phyloP scores from a whole-genome alignment of 2,888 invertebrate genomes.

The Theodoxus fluviatilis region DNA sequence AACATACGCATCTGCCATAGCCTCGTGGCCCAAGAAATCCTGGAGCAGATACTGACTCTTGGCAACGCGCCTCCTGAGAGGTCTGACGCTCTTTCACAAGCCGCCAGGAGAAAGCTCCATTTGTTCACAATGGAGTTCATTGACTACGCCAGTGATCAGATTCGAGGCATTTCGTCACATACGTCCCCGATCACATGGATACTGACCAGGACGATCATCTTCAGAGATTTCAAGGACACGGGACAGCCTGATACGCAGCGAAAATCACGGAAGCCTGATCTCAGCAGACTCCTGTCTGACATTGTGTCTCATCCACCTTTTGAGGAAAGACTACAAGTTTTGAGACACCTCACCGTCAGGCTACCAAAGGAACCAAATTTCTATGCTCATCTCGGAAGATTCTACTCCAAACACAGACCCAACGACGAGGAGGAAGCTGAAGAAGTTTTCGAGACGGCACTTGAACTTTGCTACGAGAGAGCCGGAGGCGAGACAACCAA shows the following conservation, averaged over 20 bases:
- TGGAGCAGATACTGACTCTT: too few relatives aligned
- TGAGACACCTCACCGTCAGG: constrained; percentile 32
- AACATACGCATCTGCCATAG: too few relatives aligned
- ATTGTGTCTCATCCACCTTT: constrained; percentile 36
- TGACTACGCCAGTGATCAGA: too few relatives aligned
- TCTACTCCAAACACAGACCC: constrained; percentile 36
- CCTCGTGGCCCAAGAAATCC: too few relatives aligned
- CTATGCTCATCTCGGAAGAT: constrained; percentile 38
- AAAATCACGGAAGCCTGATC: constrained; percentile 27
- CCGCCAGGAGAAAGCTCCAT: too few relatives aligned
- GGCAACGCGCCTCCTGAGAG: too few relatives aligned
- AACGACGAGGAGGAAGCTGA: constrained; percentile 35
- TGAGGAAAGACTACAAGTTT: constrained; percentile 34
- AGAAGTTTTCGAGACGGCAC: constrained; percentile 33
- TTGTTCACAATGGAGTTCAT: too few relatives aligned
- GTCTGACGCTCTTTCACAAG: too few relatives aligned
- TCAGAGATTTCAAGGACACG: constrained; percentile 35
- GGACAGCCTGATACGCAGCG: constrained; percentile 31
- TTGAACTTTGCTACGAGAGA: constrained; percentile 28
- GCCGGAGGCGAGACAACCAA: not conserved
- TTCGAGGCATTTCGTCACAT: too few relatives aligned
- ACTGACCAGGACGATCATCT: constrained; percentile 38
- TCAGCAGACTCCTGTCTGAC: constrained; percentile 36
- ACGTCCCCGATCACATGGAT: too few relatives aligned
- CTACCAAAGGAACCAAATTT: constrained; percentile 39